A percentile compares a stretch with the other conserved stretches of the same genome.
These are phyloP conservation scores for Platyura marginata DNA, from an alignment of 1,140 invertebrate species.

Conservation along the genomic window DNA sequence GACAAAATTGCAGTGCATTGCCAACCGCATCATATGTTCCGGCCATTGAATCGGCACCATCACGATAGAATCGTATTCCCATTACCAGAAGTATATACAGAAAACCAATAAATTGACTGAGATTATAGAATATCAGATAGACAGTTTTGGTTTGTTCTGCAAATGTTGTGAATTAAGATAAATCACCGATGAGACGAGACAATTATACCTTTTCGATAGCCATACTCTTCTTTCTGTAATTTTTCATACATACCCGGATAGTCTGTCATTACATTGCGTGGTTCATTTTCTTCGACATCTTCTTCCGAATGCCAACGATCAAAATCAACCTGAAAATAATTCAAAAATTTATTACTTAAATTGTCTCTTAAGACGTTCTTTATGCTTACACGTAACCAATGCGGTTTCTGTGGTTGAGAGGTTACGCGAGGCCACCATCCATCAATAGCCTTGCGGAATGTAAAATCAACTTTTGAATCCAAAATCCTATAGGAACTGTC, in stretches of 20 bases:
- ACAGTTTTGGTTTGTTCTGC: constrained; percentile 64
- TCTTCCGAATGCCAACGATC: constrained; percentile 49
- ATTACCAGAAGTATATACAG: constrained; percentile 60
- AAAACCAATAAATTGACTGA: constrained; percentile 80
- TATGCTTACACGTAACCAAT: constrained; percentile 59
- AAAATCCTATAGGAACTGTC: constrained; percentile 36
- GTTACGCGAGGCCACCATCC: constrained; percentile 72
- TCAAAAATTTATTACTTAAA: neutral
- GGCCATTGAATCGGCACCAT: constrained; percentile 52
- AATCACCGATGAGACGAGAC: neutral
- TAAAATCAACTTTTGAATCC: constrained; percentile 59
- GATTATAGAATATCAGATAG: constrained; percentile 78
- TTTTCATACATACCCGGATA: constrained; percentile 58
- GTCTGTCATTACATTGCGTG: constrained; percentile 47
- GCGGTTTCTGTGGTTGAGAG: constrained; percentile 56
- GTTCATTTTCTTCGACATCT: constrained; percentile 39
- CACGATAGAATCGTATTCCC: constrained; percentile 47
- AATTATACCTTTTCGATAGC: constrained; percentile 49
- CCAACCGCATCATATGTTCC: constrained; percentile 61
- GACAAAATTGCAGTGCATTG: constrained; percentile 59
- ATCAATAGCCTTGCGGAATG: constrained; percentile 42
- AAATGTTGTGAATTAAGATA: constrained; percentile 13
- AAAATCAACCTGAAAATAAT: constrained; percentile 48
- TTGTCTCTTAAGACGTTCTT: neutral
- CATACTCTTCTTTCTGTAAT: constrained; percentile 60